A percentile compares a stretch with the other conserved stretches of the same genome.
Conservation (phyloP, 92 coral and sea anemone species). For the Actinernus sp. region DNA sequence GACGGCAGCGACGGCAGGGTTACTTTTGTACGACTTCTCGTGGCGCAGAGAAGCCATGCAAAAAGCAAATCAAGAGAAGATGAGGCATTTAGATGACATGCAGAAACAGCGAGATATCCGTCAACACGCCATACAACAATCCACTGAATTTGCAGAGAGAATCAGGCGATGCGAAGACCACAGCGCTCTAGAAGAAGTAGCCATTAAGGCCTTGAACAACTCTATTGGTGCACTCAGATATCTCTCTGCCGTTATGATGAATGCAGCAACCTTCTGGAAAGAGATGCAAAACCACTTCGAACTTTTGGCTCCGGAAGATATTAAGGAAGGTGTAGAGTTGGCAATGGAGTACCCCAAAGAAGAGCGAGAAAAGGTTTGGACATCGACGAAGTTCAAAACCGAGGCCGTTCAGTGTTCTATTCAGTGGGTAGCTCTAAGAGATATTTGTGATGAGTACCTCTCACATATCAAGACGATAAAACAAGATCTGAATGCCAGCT, state of each 20-base stretch:
- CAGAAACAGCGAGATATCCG: conserved; percentile 42
- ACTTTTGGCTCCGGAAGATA: conserved; percentile 21
- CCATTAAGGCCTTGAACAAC: conserved; percentile 65
- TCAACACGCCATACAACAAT: conserved; percentile 42
- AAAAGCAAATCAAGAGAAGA: too few relatives aligned
- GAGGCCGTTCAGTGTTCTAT: conserved; percentile 46
- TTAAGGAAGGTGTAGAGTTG: conserved; percentile 8
- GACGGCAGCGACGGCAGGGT: too few relatives aligned
- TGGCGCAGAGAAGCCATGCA: too few relatives aligned
- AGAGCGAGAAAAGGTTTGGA: conserved; percentile 57
- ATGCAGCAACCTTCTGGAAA: conserved; percentile 66
- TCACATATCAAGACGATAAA: too few relatives aligned
- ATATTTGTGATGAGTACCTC: conserved; percentile 52
- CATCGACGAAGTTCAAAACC: conserved; percentile 44
- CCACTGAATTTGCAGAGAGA: conserved; percentile 56
- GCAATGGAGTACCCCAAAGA: conserved; percentile 54
- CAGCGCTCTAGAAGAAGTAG: conserved; percentile 44
- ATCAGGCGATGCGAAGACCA: conserved; percentile 53
- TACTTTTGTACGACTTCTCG: too few relatives aligned
- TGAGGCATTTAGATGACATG: too few relatives aligned
- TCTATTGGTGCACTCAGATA: conserved; percentile 70
- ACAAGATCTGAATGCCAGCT: too few relatives aligned
- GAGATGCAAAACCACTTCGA: conserved; percentile 64
- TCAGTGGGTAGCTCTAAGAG: too few relatives aligned
- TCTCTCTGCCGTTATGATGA: conserved; percentile 68